Evolutionary conservation across 1,140 invertebrate species (phyloP).

Genomic region (Pogonognathellus flavescens): DNA sequence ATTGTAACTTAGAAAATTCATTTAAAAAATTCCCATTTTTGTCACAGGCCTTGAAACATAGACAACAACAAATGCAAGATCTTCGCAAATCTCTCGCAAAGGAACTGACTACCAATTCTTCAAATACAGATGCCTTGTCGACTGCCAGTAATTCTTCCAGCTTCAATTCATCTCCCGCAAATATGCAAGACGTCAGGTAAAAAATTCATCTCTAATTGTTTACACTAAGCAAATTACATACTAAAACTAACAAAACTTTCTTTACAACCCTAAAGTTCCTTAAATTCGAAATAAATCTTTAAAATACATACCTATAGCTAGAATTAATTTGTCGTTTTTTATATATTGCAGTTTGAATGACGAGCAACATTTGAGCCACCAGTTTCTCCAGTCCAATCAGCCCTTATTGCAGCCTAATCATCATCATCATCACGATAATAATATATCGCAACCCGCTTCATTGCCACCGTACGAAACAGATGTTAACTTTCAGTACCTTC

Average conservation of each 20-base stretch:
- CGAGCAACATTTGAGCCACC: neutral
- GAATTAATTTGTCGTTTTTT: neutral
- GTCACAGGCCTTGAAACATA: conserved; percentile 55
- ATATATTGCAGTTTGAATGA: neutral
- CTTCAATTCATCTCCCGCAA: neutral
- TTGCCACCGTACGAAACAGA: conserved; percentile 51
- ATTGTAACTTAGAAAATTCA: neutral
- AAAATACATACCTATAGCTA: neutral
- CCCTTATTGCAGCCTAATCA: neutral
- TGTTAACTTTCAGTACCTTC: conserved; percentile 65
- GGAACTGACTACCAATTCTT: conserved; percentile 52
- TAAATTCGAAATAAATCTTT: neutral
- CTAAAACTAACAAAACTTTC: neutral
- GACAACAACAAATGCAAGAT: conserved; percentile 58
- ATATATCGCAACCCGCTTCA: conserved; percentile 29
- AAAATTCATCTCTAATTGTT: neutral
- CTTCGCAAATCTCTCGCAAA: conserved; percentile 55
- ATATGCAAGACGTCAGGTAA: conserved; percentile 60
- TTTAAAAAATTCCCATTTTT: neutral
- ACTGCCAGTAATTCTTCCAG: conserved; percentile 27
- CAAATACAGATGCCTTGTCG: neutral
- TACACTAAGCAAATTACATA: neutral
- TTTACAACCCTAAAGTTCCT: no score
- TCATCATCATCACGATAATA: conserved; percentile 33
- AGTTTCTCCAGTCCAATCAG: neutral